Evolutionary conservation across 1,140 invertebrate species (phyloP).

Genomic region (Nebria ingens): DNA sequence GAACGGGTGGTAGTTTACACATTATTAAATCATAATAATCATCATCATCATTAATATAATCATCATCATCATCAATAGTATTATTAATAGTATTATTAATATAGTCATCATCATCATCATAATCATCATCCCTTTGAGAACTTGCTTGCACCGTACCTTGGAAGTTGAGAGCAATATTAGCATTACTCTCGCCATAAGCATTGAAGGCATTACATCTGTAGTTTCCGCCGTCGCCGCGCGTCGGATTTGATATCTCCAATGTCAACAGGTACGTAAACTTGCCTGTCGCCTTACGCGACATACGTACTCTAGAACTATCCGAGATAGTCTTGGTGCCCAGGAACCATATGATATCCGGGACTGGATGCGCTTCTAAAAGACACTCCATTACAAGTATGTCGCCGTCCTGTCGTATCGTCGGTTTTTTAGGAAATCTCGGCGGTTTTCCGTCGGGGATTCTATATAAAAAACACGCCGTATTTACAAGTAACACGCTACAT

Average conservation of each 20-base stretch:
- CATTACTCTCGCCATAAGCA: constrained; percentile 96
- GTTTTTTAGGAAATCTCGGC: constrained; percentile 93
- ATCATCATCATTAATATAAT: constrained; percentile 3
- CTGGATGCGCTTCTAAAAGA: constrained; percentile 85
- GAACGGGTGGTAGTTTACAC: neutral
- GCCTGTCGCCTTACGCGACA: constrained; percentile 70
- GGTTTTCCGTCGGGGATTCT: constrained; percentile 92
- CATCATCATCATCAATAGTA: neutral
- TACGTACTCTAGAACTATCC: constrained; percentile 73
- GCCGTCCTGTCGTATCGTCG: constrained; percentile 90
- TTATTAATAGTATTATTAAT: no score
- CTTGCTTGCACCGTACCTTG: constrained; percentile 65
- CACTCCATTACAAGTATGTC: constrained; percentile 93
- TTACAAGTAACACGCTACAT: constrained; percentile 11
- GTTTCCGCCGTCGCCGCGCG: constrained; percentile 89
- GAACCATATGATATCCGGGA: constrained; percentile 93
- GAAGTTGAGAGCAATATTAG: constrained; percentile 99
- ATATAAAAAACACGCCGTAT: constrained; percentile 21
- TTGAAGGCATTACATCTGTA: constrained; percentile 99
- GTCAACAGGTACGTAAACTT: constrained; percentile 86
- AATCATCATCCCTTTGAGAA: constrained; percentile 1
- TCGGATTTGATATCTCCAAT: constrained; percentile 88
- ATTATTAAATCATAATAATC: neutral
- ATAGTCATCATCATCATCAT: constrained; percentile 4
- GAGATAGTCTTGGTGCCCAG: constrained; percentile 74